Evolutionary conservation across 2,797 vertebrate genomes (phyloP).

Genomic region (Takifugu ocellatus): DNA sequence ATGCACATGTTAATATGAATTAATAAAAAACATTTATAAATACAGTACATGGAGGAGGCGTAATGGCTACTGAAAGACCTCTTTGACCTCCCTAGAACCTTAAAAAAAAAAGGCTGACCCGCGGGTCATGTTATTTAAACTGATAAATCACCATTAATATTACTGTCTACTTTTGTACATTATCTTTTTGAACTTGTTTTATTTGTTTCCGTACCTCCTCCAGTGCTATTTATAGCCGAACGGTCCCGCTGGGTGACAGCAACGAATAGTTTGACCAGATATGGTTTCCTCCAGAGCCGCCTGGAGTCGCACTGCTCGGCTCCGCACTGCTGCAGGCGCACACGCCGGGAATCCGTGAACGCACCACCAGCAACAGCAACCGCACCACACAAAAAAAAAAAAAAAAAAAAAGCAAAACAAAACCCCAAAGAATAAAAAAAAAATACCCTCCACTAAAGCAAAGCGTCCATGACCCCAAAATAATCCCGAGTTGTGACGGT

Average conservation of each 20-base stretch:
- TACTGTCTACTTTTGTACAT: constrained; percentile 10
- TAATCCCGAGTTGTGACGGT: constrained; percentile 22
- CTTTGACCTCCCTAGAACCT: neutral
- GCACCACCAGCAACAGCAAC: no score
- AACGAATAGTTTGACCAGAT: constrained; percentile 90
- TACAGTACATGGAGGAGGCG: no score
- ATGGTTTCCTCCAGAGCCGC: constrained; percentile 80
- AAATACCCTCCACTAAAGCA: constrained; percentile 15
- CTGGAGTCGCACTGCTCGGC: constrained; percentile 48
- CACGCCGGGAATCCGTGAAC: constrained; percentile 14
- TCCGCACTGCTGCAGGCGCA: constrained; percentile 24
- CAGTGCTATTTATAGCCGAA: constrained; percentile 84
- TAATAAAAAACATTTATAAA: no score
- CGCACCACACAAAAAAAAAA: no score
- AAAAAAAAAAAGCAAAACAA: no score
- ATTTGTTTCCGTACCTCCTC: constrained; percentile 75
- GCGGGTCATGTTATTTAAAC: neutral
- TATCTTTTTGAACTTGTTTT: constrained; percentile 31
- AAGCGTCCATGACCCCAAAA: constrained; percentile 32
- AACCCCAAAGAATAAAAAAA: neutral
- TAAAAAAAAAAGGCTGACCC: neutral
- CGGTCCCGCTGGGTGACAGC: constrained; percentile 79
- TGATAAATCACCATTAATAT: constrained; percentile 6
- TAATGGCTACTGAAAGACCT: no score
- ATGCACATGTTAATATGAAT: no score